Percentiles rank a stretch among this genome's conserved stretches.
Conservation (phyloP, 2,113 vertebrate genomes). For the Etheostoma spectabile region DNA sequence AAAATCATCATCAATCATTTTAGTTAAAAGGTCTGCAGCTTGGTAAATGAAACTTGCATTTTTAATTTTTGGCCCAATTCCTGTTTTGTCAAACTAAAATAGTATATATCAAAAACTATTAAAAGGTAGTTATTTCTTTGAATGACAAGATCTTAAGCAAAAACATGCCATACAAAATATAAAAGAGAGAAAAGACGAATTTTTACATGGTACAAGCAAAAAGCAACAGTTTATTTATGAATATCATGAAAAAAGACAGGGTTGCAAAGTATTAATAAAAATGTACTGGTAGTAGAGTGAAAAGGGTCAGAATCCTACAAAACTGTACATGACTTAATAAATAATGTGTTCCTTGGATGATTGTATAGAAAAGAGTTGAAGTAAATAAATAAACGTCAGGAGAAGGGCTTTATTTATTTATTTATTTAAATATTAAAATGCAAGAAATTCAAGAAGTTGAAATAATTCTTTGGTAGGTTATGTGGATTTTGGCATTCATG, state of each 20-base stretch:
- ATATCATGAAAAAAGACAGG: too few relatives aligned
- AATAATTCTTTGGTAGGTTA: conserved; percentile 12
- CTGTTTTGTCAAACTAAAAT: not conserved
- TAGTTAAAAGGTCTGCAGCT: not conserved
- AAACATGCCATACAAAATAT: not conserved
- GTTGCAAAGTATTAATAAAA: not conserved
- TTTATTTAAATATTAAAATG: conserved; percentile 10
- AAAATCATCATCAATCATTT: not conserved
- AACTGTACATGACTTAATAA: conserved; percentile 5
- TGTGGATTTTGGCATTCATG: conserved; percentile 47
- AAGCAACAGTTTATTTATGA: not conserved
- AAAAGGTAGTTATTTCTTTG: not conserved
- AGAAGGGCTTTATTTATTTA: conserved; percentile 5
- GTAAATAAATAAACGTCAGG: conserved; percentile 15
- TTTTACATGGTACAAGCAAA: not conserved
- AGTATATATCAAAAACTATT: not conserved
- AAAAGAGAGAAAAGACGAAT: not conserved
- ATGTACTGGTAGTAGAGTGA: not conserved
- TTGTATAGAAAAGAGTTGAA: not conserved
- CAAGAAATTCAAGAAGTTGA: conserved; percentile 17
- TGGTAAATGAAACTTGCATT: not conserved
- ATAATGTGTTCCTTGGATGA: conserved; percentile 24
- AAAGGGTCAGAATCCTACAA: not conserved
- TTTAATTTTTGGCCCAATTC: not conserved
- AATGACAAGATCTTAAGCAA: not conserved